Percentiles rank a stretch among this genome's conserved stretches.
Conservation (phyloP, 2,888 invertebrate species). For the Philopedon plagiatum region DNA sequence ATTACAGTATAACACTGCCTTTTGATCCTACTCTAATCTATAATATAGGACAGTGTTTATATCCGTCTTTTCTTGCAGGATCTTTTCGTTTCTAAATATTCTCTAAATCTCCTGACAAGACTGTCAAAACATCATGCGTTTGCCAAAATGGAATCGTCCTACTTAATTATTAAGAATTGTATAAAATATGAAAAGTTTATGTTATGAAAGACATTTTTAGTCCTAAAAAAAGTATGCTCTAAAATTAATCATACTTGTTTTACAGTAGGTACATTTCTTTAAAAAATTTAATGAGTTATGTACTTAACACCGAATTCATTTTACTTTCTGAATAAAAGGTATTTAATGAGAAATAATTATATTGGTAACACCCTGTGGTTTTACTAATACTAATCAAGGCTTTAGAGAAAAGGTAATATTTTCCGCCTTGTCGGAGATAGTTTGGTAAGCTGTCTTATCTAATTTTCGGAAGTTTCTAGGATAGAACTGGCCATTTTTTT, state of each 20-base stretch:
- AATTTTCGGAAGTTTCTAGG: too few relatives aligned
- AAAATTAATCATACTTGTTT: too few relatives aligned
- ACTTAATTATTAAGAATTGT: constrained; percentile 33
- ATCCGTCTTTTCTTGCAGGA: constrained; percentile 64
- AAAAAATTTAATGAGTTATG: too few relatives aligned
- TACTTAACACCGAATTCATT: too few relatives aligned
- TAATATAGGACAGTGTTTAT: constrained; percentile 68
- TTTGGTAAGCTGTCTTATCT: too few relatives aligned
- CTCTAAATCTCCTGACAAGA: constrained; percentile 38
- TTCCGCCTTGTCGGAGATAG: too few relatives aligned
- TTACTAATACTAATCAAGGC: too few relatives aligned
- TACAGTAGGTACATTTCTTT: background rate
- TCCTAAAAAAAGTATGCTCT: constrained; percentile 38
- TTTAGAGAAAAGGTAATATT: too few relatives aligned
- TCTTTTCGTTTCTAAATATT: constrained; percentile 54
- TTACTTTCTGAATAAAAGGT: too few relatives aligned
- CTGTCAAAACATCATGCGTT: constrained; percentile 37
- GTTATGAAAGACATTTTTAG: constrained; percentile 47
- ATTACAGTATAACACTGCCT: constrained; percentile 70
- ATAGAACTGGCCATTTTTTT: too few relatives aligned
- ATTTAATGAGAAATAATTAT: too few relatives aligned
- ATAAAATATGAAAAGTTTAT: constrained; percentile 52
- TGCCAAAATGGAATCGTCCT: constrained; percentile 43
- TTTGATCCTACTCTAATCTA: constrained; percentile 68
- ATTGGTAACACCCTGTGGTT: too few relatives aligned